Base-by-base conservation (phyloP, 2,888 invertebrate species). In the Aplocera efformata region DNA sequence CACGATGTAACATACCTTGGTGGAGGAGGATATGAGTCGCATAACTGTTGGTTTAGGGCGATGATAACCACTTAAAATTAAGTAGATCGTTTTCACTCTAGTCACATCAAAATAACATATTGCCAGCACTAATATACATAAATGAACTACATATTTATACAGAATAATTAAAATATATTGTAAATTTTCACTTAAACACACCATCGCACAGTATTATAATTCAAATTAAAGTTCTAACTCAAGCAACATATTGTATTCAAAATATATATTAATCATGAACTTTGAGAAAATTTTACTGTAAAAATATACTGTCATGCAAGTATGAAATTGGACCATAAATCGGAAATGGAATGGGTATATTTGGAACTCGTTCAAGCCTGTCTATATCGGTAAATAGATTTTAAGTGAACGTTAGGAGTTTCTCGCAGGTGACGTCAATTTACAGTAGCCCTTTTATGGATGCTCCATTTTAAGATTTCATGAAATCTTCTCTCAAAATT, bases 291-390 rank as follows among this genome's bases (percentile, higher is more conserved):
- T 35, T 39, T 40, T 44, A 47, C 33, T 45, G 26, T n/a, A n/a
- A 42, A 42, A 33, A 41, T 34, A 45, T 47, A 49, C 32, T 42
- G 41, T 48, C 39, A 46, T 49, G 41, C 42, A 48, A 58, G 56
- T 56, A 50, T 44, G 53, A 58, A 71, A 70, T 66, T 52, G 51
- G 60, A 60, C 59, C 63, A 67, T 72, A 77, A 69, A 72, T 66
- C 40, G 49, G 32, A 59, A 62, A 67, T 59, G 55, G 58, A 63
- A 68, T 59, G 46, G 54, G 55, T 60, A 56, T 61, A 63, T 70
- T 77, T 76, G 73, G 67, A 73, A 70, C 62, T 56, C 57, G 63
- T 69, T 75, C 73, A 72, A 74, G 67, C 56, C 58, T 57, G 60
- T 60, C 58, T 53, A 32, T 60, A 45, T 38, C 34, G 33, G 48